These are phyloP conservation scores for Pinctada fucata DNA, from an alignment of 2,888 invertebrate genomes.

Conservation along the genomic window DNA sequence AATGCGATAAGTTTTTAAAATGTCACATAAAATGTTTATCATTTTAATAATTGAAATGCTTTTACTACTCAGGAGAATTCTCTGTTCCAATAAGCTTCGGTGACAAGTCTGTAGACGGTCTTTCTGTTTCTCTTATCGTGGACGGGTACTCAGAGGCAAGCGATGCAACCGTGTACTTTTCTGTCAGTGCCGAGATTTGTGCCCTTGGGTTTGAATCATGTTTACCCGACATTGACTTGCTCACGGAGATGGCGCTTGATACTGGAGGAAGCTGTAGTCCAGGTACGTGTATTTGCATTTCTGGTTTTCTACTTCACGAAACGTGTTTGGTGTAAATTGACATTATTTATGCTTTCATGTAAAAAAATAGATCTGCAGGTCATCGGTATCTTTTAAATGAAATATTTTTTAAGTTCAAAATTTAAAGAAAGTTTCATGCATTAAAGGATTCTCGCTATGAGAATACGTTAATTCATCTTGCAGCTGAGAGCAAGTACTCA, in stretches of 20 bases:
- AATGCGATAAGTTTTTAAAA: no score
- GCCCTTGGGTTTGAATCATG: conserved; percentile 2
- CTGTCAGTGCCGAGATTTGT: background rate
- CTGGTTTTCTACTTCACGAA: background rate
- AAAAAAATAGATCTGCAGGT: no score
- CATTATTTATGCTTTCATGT: no score
- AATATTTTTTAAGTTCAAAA: no score
- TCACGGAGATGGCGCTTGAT: background rate
- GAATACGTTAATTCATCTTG: background rate
- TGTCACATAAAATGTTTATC: no score
- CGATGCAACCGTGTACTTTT: background rate
- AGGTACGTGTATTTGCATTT: background rate
- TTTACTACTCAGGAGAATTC: background rate
- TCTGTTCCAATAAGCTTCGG: background rate
- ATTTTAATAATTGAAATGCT: no score
- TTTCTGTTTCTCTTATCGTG: background rate
- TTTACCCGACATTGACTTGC: background rate
- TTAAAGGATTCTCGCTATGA: no score
- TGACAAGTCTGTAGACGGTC: background rate
- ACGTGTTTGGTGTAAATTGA: no score
- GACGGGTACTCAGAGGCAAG: background rate
- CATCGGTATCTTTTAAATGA: no score
- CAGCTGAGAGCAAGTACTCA: background rate
- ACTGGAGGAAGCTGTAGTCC: background rate
- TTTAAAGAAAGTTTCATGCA: no score